These are phyloP conservation scores for Neomorphus geoffroyi DNA, from an alignment of 2,797 vertebrate genomes.

Conservation along the genomic window DNA sequence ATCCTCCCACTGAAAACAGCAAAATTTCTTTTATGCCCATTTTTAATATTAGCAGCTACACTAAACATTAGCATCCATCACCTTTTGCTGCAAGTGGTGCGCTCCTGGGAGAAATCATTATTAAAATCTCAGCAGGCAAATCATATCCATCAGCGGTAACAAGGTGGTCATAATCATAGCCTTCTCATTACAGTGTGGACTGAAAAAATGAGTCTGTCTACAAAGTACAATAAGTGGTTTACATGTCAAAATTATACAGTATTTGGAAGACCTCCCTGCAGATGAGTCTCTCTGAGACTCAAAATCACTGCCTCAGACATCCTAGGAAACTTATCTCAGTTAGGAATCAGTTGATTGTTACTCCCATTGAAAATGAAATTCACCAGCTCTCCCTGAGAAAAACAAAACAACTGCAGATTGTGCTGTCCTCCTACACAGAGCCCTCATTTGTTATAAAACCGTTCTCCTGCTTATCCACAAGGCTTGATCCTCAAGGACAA, in stretches of 20 bases:
- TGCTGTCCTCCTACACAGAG: not conserved
- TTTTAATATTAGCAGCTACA: not conserved
- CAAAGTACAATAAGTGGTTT: not conserved
- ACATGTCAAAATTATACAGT: not conserved
- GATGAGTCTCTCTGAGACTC: not conserved
- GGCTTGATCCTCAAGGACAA: not conserved
- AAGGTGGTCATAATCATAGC: not conserved
- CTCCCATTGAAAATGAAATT: not conserved
- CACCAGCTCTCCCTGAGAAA: not conserved
- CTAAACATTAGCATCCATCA: not conserved
- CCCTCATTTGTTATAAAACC: not conserved
- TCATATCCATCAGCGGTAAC: not conserved
- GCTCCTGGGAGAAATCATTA: not conserved
- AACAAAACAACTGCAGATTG: not conserved
- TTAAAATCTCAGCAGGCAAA: not conserved
- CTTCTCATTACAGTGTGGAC: not conserved
- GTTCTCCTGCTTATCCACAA: not conserved
- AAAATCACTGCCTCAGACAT: not conserved
- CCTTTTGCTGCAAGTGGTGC: not conserved
- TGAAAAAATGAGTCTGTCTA: not conserved
- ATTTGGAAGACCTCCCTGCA: not conserved
- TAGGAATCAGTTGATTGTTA: not conserved
- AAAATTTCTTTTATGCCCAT: not conserved
- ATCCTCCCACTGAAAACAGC: not conserved
- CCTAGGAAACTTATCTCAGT: not conserved